Conservation (phyloP, 92 coral and sea anemone species). For the Micromussa lordhowensis region DNA sequence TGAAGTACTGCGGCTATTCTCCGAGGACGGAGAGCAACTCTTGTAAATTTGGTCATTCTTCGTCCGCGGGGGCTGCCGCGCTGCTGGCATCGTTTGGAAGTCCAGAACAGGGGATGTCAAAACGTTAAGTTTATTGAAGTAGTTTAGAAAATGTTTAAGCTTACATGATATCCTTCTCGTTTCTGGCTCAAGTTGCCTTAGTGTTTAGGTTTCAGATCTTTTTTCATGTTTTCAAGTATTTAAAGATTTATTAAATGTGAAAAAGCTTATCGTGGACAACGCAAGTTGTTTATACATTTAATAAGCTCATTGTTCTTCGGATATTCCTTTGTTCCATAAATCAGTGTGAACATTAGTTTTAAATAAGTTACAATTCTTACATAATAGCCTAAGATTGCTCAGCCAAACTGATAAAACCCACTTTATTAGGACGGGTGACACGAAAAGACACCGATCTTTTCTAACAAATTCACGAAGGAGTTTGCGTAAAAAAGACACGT, state of each 20-base stretch:
- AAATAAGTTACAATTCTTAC: too few species aligned
- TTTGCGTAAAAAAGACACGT: too few species aligned
- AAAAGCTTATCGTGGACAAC: neutral
- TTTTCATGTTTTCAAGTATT: neutral
- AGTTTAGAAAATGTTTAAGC: neutral
- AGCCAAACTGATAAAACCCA: too few species aligned
- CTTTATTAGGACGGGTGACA: neutral
- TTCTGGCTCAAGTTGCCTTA: too few species aligned
- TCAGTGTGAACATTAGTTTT: neutral
- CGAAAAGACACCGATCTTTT: neutral
- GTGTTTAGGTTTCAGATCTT: neutral
- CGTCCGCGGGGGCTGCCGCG: constrained; percentile 28
- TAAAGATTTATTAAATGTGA: neutral
- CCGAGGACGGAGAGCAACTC: constrained; percentile 20
- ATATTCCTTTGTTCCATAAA: neutral
- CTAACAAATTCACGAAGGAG: too few species aligned
- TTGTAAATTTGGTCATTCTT: constrained; percentile 18
- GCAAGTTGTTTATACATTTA: too few species aligned
- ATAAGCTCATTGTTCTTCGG: too few species aligned
- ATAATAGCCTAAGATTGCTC: too few species aligned
- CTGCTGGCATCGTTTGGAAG: constrained; percentile 50
- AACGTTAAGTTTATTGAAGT: neutral
- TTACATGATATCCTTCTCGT: neutral
- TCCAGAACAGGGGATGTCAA: constrained; percentile 23
- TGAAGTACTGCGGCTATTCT: constrained; percentile 18